Conservation (phyloP, 2,888 invertebrate species). For the Macrophya alboannulata region DNA sequence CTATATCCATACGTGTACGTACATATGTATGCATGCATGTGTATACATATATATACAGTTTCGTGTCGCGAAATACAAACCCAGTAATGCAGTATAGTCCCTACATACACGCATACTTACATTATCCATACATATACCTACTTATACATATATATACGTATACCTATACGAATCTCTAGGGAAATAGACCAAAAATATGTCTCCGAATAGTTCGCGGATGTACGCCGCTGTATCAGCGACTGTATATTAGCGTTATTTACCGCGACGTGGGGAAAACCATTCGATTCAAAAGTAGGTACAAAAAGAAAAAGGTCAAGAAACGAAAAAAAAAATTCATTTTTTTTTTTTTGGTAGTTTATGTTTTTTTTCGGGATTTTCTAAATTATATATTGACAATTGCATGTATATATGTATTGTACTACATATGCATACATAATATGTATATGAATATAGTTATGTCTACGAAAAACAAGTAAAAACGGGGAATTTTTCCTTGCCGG, state of each 20-base stretch:
- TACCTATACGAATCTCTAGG: background rate
- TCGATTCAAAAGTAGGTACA: too few species aligned
- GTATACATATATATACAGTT: background rate
- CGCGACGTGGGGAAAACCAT: too few species aligned
- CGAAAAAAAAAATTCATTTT: too few species aligned
- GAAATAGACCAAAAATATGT: constrained; percentile 23
- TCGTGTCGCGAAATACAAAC: background rate
- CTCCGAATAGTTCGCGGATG: background rate
- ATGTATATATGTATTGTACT: background rate
- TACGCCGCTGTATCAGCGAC: background rate
- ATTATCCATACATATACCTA: too few species aligned
- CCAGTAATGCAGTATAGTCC: background rate
- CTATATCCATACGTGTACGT: too few species aligned
- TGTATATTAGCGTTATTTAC: too few species aligned
- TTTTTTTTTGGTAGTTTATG: too few species aligned
- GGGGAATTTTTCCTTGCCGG: background rate
- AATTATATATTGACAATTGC: background rate
- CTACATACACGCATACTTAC: too few species aligned
- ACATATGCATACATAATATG: background rate
- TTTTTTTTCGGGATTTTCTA: too few species aligned
- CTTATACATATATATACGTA: background rate
- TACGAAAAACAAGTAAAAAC: background rate
- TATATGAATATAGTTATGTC: too few species aligned
- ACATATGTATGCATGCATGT: background rate
- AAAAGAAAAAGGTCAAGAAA: too few species aligned